Evolutionary conservation across 2,888 invertebrate genomes (phyloP).

Genomic region (Seira musarum): DNA sequence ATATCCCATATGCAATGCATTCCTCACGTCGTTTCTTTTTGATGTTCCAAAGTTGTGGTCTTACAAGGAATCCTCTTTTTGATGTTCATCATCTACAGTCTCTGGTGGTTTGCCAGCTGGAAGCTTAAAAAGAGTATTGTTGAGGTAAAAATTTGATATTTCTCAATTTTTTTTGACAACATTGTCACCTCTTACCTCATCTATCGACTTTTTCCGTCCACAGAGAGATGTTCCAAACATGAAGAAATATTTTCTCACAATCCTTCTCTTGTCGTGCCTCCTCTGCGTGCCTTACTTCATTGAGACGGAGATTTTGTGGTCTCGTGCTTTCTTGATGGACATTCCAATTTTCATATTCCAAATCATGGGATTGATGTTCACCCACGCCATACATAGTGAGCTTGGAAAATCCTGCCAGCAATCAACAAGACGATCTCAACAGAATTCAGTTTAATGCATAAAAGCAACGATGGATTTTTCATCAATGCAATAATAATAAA

Average conservation of each 20-base stretch:
- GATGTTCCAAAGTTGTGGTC: background rate
- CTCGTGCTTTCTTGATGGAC: slow-evolving; percentile 4
- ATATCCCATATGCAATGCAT: too few relatives aligned
- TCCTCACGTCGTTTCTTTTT: too few relatives aligned
- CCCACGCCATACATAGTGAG: slow-evolving; percentile 36
- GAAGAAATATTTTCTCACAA: slow-evolving; percentile 27
- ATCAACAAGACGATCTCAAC: slow-evolving; percentile 36
- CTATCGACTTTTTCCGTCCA: too few relatives aligned
- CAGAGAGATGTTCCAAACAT: slow-evolving; percentile 30
- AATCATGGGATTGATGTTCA: slow-evolving; percentile 33
- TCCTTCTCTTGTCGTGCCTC: background rate
- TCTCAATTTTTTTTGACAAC: too few relatives aligned
- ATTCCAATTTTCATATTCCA: slow-evolving; percentile 2
- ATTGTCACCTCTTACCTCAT: too few relatives aligned
- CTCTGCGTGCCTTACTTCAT: background rate
- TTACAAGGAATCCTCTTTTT: background rate
- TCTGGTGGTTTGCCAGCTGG: background rate
- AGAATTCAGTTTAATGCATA: slow-evolving; percentile 35
- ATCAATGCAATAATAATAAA: too few relatives aligned
- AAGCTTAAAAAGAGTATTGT: slow-evolving; percentile 35
- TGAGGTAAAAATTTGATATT: slow-evolving; percentile 30
- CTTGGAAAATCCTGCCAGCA: slow-evolving; percentile 19
- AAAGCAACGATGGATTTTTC: too few relatives aligned
- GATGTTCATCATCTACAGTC: background rate
- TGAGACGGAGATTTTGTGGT: slow-evolving; percentile 27